Evolutionary conservation across 2,797 vertebrate species (phyloP), one percentile per base, ranked within the genome.

Genomic region (Chromobotia macracanthus): DNA sequence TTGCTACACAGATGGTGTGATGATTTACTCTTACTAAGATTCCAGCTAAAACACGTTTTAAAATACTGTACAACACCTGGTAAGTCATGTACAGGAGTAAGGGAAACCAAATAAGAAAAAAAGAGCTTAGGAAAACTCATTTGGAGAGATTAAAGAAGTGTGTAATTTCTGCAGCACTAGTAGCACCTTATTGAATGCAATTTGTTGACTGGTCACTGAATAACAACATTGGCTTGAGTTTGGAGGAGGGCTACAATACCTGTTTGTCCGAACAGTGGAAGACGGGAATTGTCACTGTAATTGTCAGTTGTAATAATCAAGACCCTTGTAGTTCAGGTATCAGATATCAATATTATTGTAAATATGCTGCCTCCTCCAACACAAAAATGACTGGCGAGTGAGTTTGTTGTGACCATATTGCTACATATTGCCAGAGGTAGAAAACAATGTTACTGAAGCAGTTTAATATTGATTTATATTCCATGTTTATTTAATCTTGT

Each of bases 401-500:
- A 64, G 31, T 38, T 64, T 31, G 4, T 16, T 64, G 16, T 63
- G 18, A 64, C 16, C 9, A 38, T 12, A 18, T 58, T 38, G 53
- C 19, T 67, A 31, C 9, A 68, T 76, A 58, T 58, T 31, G 18
- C 23, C 18, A 6, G 16, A 35, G 35, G 53, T 35, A 19, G 23
- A 25, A 68, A 70, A 61, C 16, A 63, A 5, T 15, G 28, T 48
- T 61, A 50, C 8, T 15, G 19, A 77, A 69, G 25, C 6, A 0
- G 72, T 88, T 86, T 75, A 66, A 58, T 67, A 88, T 88, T 80
- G 84, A 89, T 88, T 86, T 86, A 83, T 70, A 72, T 55, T 50
- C 38, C 25, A 79, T 51, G 46, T 81, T 79, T 66, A 74, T 77
- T 81, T 38, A 51, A 68, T 13, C 55, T 48, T 58, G 48, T 67